Evolutionary conservation across 2,797 vertebrate genomes (phyloP).

Genomic region (Mormyrops boulengeri): DNA sequence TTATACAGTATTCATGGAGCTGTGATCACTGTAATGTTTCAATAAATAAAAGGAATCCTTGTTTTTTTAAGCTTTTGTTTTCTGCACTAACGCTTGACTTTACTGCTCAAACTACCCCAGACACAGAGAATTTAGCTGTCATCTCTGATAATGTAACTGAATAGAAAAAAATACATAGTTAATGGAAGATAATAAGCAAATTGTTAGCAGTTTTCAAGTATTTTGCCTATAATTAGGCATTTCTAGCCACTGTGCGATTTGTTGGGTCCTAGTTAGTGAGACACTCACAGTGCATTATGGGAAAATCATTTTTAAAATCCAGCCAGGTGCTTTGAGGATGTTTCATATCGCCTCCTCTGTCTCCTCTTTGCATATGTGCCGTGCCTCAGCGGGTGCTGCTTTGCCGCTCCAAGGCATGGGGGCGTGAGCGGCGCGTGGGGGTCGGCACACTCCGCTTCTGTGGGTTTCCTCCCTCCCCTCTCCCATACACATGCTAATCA

Average conservation of each 20-base stretch:
- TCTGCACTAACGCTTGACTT: neutral
- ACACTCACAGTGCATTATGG: neutral
- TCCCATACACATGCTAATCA: neutral
- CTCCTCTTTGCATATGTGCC: neutral
- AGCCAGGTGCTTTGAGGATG: neutral
- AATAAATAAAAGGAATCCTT: neutral
- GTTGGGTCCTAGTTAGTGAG: neutral
- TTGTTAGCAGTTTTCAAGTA: neutral
- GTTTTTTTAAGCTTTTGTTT: neutral
- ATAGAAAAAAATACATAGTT: neutral
- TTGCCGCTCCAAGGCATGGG: neutral
- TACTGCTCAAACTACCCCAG: neutral
- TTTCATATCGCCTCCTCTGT: neutral
- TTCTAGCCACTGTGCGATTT: neutral
- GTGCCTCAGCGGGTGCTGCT: neutral
- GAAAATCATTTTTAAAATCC: neutral
- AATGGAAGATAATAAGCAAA: conserved; percentile 9
- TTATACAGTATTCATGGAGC: neutral
- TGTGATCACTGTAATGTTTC: neutral
- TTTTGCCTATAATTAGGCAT: conserved; percentile 4
- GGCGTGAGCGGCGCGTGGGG: neutral
- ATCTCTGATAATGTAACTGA: neutral
- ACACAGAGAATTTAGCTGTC: neutral
- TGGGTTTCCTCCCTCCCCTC: neutral
- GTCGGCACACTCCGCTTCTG: neutral